Evolutionary conservation across 2,888 invertebrate genomes (phyloP).

Genomic region (Sinotaia quadrata): DNA sequence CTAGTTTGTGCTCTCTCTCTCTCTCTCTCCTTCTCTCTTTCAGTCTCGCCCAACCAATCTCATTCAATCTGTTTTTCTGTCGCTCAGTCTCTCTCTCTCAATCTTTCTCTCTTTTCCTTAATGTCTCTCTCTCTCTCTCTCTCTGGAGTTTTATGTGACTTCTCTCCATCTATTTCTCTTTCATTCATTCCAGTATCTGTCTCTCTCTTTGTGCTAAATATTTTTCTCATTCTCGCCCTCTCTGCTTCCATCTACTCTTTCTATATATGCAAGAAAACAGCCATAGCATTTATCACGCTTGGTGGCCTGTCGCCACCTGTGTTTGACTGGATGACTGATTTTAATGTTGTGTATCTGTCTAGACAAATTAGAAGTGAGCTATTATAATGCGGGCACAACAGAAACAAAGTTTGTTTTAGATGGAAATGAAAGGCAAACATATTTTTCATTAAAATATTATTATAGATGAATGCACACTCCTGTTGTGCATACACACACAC

Average conservation of each 20-base stretch:
- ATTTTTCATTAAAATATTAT: too few species aligned
- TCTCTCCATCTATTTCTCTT: not conserved
- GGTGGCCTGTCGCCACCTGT: too few species aligned
- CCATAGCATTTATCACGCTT: too few species aligned
- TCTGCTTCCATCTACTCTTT: not conserved
- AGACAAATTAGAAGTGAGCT: too few species aligned
- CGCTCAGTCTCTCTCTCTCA: not conserved
- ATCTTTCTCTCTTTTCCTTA: not conserved
- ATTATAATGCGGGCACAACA: too few species aligned
- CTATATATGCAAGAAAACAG: too few species aligned
- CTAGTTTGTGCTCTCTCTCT: not conserved
- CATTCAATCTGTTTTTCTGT: not conserved
- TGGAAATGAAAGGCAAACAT: too few species aligned
- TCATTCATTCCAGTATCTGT: constrained; percentile 5
- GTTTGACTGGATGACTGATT: too few species aligned
- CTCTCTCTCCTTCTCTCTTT: not conserved
- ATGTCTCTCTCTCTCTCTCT: not conserved
- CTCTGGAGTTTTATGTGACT: not conserved
- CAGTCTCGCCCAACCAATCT: not conserved
- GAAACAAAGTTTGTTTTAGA: too few species aligned
- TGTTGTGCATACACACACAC: not conserved
- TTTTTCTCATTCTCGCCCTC: not conserved
- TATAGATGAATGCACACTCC: too few species aligned
- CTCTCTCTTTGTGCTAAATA: not conserved
- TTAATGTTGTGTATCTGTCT: too few species aligned